Evolutionary conservation across 2,888 invertebrate species (phyloP).

Genomic region (Melanostoma scalare): DNA sequence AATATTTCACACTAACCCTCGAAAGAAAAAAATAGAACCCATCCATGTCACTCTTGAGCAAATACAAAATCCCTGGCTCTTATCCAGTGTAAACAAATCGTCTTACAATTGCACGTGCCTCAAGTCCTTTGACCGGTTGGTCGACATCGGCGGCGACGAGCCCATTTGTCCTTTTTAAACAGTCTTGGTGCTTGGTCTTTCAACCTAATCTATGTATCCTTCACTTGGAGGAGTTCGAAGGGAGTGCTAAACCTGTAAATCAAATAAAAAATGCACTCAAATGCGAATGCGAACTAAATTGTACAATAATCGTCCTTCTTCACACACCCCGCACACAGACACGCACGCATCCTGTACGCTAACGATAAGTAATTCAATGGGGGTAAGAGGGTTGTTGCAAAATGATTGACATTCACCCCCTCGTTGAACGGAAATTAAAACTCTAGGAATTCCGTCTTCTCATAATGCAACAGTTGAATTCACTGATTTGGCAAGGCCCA

Average conservation of each 20-base stretch:
- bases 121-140: slow-evolving; percentile 50
- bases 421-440: slow-evolving; percentile 69
- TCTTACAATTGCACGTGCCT: slow-evolving; percentile 71
- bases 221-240: slow-evolving; percentile 17
- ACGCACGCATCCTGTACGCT: slow-evolving; percentile 55
- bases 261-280: slow-evolving; percentile 65
- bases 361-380: slow-evolving; percentile 63
- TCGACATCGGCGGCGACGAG: neutral
- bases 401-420: slow-evolving; percentile 68
- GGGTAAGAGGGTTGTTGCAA: slow-evolving; percentile 51
- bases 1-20: slow-evolving; percentile 80
- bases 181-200: slow-evolving; percentile 14
- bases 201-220: slow-evolving; percentile 51
- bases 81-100: slow-evolving; percentile 73
- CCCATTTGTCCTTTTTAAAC: slow-evolving; percentile 26
- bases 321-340: slow-evolving; percentile 39
- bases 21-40: slow-evolving; percentile 1
- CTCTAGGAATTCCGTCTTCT: slow-evolving; percentile 63
- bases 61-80: slow-evolving; percentile 67
- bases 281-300: slow-evolving; percentile 71
- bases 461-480: slow-evolving; percentile 69
- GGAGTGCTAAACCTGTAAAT: slow-evolving; percentile 58
- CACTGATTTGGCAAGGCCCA: slow-evolving; percentile 37
- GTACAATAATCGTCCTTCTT: slow-evolving; percentile 72
- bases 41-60: slow-evolving; percentile 38